Evolutionary conservation across 2,888 invertebrate species (phyloP).

Genomic region (Luperina testacea): DNA sequence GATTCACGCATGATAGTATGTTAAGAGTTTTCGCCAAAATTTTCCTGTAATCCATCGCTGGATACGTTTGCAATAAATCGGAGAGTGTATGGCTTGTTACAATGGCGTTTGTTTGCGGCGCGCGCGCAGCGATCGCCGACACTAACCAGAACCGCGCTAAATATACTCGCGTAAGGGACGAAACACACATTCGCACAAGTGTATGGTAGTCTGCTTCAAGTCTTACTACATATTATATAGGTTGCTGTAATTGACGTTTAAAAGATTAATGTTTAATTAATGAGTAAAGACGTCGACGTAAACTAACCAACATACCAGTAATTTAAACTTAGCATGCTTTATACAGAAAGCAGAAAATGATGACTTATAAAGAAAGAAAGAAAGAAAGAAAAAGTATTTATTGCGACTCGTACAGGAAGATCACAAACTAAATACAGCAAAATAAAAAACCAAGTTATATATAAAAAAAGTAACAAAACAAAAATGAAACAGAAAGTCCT

Average conservation of each 20-base stretch:
- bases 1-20: not conserved
- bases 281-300: not conserved
- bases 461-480: no score
- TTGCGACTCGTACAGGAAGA: no score
- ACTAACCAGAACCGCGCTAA: conserved; percentile 61
- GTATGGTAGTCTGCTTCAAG: not conserved
- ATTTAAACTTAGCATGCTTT: not conserved
- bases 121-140: conserved; percentile 41
- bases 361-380: not conserved
- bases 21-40: conserved; percentile 10
- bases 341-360: not conserved
- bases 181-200: conserved; percentile 5
- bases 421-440: no score
- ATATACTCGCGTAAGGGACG: conserved; percentile 58
- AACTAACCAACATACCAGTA: not conserved
- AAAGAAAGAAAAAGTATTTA: no score
- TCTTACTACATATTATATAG: not conserved
- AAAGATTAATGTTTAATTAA: no score
- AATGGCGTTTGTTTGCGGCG: conserved; percentile 59
- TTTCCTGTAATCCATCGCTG: conserved; percentile 27
- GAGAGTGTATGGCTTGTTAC: conserved; percentile 50
- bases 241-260: conserved; percentile 5
- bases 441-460: no score
- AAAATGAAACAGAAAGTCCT: no score
- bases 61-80: conserved; percentile 54